Conservation (phyloP, 2,797 vertebrate species). For the Manis crassicaudata region DNA sequence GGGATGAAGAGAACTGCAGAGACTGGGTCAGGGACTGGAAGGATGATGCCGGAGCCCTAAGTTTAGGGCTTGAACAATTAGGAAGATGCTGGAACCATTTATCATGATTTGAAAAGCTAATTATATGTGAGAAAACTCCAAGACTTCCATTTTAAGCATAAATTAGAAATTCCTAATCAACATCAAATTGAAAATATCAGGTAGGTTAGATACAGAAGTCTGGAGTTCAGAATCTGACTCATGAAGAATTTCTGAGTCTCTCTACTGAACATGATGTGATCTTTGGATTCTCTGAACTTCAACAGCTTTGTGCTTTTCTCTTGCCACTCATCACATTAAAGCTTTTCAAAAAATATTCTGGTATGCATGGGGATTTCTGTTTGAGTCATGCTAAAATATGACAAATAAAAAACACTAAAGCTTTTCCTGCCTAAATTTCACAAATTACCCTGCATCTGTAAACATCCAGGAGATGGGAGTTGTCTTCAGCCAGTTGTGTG, state of each 20-base stretch:
- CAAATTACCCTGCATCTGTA: neutral
- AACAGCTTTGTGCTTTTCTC: neutral
- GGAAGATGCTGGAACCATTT: neutral
- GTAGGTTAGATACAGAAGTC: neutral
- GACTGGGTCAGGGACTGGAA: neutral
- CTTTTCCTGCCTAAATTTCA: neutral
- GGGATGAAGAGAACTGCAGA: neutral
- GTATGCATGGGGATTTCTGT: neutral
- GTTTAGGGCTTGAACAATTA: neutral
- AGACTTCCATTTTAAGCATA: neutral
- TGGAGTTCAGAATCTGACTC: neutral
- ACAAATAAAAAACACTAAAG: neutral
- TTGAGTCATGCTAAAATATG: neutral
- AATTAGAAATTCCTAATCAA: neutral
- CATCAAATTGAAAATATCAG: neutral
- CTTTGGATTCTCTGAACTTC: neutral
- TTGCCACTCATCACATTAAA: neutral
- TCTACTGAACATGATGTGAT: neutral
- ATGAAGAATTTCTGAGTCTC: neutral
- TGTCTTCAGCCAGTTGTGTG: neutral
- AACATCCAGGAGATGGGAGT: neutral
- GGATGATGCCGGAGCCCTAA: neutral
- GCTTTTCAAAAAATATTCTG: constrained; percentile 1
- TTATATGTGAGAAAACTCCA: neutral
- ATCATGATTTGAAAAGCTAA: neutral